Conservation (phyloP, 1,140 invertebrate genomes). For the Drosophila equinoxialis region DNA sequence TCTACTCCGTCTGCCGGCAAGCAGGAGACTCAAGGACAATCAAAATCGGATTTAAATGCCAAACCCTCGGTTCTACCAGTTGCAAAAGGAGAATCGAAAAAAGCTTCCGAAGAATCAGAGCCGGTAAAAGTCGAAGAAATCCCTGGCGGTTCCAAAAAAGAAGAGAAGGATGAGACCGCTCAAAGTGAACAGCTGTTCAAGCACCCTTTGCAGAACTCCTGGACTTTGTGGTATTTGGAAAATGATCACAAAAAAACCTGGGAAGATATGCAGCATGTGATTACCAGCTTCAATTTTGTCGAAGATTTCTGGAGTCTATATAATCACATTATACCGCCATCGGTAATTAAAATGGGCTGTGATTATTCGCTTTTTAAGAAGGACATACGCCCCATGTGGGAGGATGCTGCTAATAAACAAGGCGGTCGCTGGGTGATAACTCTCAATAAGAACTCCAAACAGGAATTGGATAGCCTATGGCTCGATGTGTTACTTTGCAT, state of each 20-base stretch:
- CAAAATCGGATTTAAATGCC: constrained; percentile 41
- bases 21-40: constrained; percentile 52
- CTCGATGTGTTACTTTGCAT: constrained; percentile 96
- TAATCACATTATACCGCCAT: constrained; percentile 97
- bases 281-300: constrained; percentile 97
- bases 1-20: constrained; percentile 43
- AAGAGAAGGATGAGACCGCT: constrained; percentile 52
- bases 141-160: constrained; percentile 13
- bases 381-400: constrained; percentile 99
- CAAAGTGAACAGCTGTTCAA: constrained; percentile 88
- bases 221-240: constrained; percentile 99
- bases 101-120: neutral
- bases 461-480: constrained; percentile 96
- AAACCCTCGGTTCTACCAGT: constrained; percentile 32
- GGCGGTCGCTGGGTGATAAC: constrained; percentile 98
- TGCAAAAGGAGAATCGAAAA: constrained; percentile 50
- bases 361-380: constrained; percentile 99
- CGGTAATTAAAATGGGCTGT: constrained; percentile 93
- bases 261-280: constrained; percentile 97
- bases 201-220: constrained; percentile 97
- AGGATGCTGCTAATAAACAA: constrained; percentile 93
- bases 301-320: constrained; percentile 99
- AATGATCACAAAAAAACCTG: constrained; percentile 94
- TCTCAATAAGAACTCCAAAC: constrained; percentile 93
- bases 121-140: constrained; percentile 14